phyloP scores from a whole-genome alignment of 2,797 vertebrate genomes.

The Anolis apletophallus region DNA sequence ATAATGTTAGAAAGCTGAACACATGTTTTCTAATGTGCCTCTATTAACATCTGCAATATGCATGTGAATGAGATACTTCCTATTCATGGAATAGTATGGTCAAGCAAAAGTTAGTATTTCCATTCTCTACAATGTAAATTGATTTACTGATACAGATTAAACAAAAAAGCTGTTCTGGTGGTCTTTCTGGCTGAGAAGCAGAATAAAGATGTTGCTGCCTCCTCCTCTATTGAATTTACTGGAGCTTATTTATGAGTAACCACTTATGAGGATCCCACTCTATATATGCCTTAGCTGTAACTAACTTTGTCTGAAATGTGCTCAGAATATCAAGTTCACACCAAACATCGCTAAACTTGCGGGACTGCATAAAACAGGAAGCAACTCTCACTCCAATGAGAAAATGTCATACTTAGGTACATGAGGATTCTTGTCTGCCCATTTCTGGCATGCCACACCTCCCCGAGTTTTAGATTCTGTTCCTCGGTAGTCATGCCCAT shows the following conservation, averaged over 20 bases:
- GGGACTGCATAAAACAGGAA: background rate
- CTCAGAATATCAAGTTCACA: background rate
- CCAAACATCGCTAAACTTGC: background rate
- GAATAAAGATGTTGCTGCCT: background rate
- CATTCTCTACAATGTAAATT: background rate
- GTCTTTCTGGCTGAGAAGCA: background rate
- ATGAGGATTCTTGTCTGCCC: slow-evolving; percentile 83
- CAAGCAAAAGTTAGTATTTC: background rate
- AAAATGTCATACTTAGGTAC: slow-evolving; percentile 83
- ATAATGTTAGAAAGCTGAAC: background rate
- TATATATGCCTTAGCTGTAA: background rate
- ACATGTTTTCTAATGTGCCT: no score
- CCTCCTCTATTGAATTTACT: background rate
- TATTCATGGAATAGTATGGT: background rate
- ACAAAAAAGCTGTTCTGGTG: background rate
- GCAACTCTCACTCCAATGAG: accelerated
- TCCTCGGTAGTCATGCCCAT: slow-evolving; percentile 89
- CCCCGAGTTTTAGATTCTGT: slow-evolving; percentile 83
- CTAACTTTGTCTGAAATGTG: background rate
- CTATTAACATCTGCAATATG: background rate
- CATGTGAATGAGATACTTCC: background rate
- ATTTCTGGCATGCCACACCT: slow-evolving; percentile 86
- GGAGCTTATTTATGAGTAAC: background rate
- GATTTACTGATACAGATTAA: background rate
- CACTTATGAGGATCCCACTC: no score